Evolutionary conservation across 2,797 vertebrate species (phyloP), one percentile per base, ranked within the genome.

Genomic region (Leucoraja ocellata): DNA sequence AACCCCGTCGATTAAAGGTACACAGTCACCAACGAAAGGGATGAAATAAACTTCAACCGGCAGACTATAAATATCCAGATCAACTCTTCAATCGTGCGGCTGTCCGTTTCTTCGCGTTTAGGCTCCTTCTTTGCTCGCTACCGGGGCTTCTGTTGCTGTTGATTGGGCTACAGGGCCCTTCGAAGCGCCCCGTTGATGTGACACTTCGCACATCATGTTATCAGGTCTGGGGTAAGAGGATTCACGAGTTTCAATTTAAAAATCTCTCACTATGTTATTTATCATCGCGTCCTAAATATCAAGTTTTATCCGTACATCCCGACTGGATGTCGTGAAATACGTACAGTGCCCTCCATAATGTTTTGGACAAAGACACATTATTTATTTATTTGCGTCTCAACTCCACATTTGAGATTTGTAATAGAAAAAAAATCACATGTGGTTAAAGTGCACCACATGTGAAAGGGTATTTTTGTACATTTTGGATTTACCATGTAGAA

Each of bases 1-100:
- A 74, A 74, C 39, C 90, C 68, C 54, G 36, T 91, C 71, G 68
- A 32, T 46, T 91, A 91, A 91, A 91, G 68, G 68, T 39, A 74
- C 90, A 91, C 32, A 74, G 71, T 91, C 71, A 28, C 39, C 25
- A 36, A 68, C 21, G 68, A 74, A 74, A 54, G 71, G 6, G 23
- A 28, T 74, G 36, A 65, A 74, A 36, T 74, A 25, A 71, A 74
- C 68, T 46, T 74, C 39, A 74, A 74, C 21, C 32, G 5, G 39
- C 36, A 74, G 90, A 14, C 36, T 46, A 9, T 74, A 74, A 74
- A 74, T 91, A 91, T 46, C 46, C 39, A 32, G 65, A 91, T 74
- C 39, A 2, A 54, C 28, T 68, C 61, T 11, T 36, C 0, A 10
- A 88, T 2, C 28, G 61, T 16, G 5, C 10, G 6, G 4, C 61